Evolutionary conservation across 2,797 vertebrate species (phyloP).

Genomic region (Epinephelus coioides): DNA sequence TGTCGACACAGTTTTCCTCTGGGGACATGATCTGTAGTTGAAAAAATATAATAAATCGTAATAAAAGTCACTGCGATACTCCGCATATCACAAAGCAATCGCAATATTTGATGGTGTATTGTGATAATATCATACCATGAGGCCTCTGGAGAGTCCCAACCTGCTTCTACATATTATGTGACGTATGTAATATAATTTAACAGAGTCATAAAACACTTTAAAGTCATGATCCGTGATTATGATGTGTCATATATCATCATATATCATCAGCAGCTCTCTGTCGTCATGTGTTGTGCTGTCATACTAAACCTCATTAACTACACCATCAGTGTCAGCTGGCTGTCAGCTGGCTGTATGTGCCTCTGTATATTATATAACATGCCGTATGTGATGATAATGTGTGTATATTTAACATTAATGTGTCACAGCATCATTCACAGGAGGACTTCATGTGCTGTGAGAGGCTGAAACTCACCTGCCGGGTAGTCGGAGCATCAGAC

Average conservation of each 20-base stretch:
- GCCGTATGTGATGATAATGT: fast-evolving
- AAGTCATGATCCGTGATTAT: neutral
- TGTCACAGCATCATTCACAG: neutral
- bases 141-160: too few relatives aligned
- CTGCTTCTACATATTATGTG: too few relatives aligned
- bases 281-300: neutral
- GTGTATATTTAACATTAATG: fast-evolving
- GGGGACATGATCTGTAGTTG: too few relatives aligned
- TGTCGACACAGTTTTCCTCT: too few relatives aligned
- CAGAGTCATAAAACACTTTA: neutral
- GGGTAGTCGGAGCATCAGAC: conserved; percentile 32
- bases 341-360: too few relatives aligned
- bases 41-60: too few relatives aligned
- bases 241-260: too few relatives aligned
- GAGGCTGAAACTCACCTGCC: conserved; percentile 57
- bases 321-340: neutral
- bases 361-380: fast-evolving
- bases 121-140: too few relatives aligned
- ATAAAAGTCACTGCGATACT: too few relatives aligned
- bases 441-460: neutral
- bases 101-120: too few relatives aligned
- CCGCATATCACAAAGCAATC: too few relatives aligned
- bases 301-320: neutral
- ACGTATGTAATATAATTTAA: too few relatives aligned
- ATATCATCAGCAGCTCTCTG: neutral